A percentile compares a stretch with the other conserved stretches of the same genome.
These are phyloP conservation scores for Gorsachius goisagi DNA, from an alignment of 2,113 vertebrate genomes.

Conservation along the genomic window DNA sequence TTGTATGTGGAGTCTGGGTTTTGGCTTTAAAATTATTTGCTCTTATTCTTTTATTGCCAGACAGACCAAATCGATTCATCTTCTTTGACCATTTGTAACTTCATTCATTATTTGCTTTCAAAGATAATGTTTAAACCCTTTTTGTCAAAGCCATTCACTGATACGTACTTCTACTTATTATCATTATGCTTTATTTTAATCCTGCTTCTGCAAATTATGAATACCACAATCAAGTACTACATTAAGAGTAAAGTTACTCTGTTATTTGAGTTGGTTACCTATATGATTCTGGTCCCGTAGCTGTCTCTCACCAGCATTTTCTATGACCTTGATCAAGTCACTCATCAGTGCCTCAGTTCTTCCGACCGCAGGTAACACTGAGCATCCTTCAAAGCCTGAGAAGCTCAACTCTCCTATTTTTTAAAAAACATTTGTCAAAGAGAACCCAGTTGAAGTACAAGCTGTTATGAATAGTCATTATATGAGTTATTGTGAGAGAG, in stretches of 20 bases:
- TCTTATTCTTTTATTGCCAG: not conserved
- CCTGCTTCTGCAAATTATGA: not conserved
- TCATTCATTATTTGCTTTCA: not conserved
- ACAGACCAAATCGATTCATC: not conserved
- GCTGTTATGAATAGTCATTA: not conserved
- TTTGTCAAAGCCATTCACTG: not conserved
- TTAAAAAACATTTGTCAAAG: accelerated
- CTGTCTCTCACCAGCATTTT: not conserved
- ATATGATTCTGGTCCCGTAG: too few species aligned
- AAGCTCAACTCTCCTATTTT: not conserved
- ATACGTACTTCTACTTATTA: not conserved
- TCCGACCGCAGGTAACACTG: not conserved
- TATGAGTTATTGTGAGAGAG: not conserved
- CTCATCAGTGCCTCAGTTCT: not conserved
- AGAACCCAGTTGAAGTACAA: not conserved
- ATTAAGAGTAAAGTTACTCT: not conserved
- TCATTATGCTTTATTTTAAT: not conserved
- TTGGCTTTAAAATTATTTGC: not conserved
- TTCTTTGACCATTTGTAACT: not conserved
- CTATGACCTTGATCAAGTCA: not conserved
- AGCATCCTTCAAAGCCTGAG: not conserved
- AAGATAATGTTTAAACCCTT: not conserved
- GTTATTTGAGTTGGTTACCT: not conserved
- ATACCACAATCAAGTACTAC: not conserved
- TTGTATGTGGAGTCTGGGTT: not conserved